Percentiles rank a stretch among this genome's conserved stretches.
Conservation (phyloP, 2,888 invertebrate species). For the Phytoseiulus persimilis region DNA sequence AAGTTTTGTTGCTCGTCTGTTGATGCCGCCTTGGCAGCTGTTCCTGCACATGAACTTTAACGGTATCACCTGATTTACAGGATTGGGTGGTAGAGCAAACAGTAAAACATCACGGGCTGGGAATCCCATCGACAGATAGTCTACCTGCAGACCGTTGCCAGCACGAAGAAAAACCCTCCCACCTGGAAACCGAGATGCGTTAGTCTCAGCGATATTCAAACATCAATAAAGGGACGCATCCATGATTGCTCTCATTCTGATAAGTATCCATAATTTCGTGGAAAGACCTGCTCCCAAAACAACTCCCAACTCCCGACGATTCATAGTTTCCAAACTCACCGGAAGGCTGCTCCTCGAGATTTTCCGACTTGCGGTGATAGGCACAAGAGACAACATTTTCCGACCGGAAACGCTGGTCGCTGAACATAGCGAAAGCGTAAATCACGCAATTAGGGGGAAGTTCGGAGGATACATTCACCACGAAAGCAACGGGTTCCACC, state of each 20-base stretch:
- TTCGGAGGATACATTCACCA: neutral
- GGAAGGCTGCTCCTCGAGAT: no score
- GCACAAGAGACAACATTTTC: conserved; percentile 20
- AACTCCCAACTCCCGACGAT: no score
- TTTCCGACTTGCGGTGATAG: neutral
- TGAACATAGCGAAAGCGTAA: neutral
- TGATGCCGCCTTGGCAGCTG: conserved; percentile 27
- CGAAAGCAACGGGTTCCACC: conserved; percentile 1
- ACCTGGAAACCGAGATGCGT: neutral
- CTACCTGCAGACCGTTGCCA: conserved; percentile 6
- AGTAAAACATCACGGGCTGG: conserved; percentile 19
- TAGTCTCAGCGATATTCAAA: no score
- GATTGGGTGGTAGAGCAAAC: neutral
- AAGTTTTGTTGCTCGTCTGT: conserved; percentile 20
- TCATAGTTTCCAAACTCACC: no score
- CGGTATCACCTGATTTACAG: neutral
- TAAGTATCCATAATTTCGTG: no score
- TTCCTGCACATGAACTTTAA: conserved; percentile 33
- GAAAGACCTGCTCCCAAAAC: no score
- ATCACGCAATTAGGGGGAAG: neutral
- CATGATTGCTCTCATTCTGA: no score
- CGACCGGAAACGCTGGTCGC: neutral
- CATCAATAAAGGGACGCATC: no score
- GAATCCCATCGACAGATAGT: neutral
- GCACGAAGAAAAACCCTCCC: neutral